A percentile compares a stretch with the other conserved stretches of the same genome.
phyloP scores from a whole-genome alignment of 2,888 invertebrate species.

The Stenodema calcarata region DNA sequence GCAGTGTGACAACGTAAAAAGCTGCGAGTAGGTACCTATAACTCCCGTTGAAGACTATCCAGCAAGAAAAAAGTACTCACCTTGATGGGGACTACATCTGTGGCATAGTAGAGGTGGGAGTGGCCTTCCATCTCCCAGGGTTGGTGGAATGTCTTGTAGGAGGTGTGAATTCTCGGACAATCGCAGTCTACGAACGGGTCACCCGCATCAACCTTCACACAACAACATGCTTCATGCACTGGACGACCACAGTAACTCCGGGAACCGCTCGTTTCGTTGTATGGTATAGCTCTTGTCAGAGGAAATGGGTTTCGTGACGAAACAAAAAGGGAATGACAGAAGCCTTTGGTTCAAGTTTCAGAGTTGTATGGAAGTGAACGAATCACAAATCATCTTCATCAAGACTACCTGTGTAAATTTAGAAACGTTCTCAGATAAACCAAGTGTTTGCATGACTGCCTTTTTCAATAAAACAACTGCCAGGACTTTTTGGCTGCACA shows the following conservation, averaged over 20 bases:
- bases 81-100: conserved; percentile 67
- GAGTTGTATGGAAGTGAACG: not conserved
- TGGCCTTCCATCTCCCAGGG: conserved; percentile 73
- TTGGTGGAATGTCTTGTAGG: conserved; percentile 70
- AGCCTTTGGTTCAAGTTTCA: not conserved
- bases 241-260: conserved; percentile 56
- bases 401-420: too few relatives aligned
- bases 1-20: too few relatives aligned
- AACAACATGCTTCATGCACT: conserved; percentile 53
- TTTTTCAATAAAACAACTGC: too few relatives aligned
- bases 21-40: not conserved
- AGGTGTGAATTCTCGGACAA: conserved; percentile 63
- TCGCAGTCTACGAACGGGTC: conserved; percentile 54
- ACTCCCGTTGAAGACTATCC: not conserved
- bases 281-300: not conserved
- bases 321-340: not conserved
- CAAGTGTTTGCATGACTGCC: too few relatives aligned
- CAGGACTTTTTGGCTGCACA: too few relatives aligned
- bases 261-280: conserved; percentile 60
- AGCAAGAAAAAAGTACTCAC: conserved; percentile 59
- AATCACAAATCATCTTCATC: too few relatives aligned
- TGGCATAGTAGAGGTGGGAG: conserved; percentile 63
- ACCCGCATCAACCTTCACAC: conserved; percentile 51
- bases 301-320: not conserved
- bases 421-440: too few relatives aligned